Conservation (phyloP, 2,888 invertebrate genomes). For the Andrena dorsata region DNA sequence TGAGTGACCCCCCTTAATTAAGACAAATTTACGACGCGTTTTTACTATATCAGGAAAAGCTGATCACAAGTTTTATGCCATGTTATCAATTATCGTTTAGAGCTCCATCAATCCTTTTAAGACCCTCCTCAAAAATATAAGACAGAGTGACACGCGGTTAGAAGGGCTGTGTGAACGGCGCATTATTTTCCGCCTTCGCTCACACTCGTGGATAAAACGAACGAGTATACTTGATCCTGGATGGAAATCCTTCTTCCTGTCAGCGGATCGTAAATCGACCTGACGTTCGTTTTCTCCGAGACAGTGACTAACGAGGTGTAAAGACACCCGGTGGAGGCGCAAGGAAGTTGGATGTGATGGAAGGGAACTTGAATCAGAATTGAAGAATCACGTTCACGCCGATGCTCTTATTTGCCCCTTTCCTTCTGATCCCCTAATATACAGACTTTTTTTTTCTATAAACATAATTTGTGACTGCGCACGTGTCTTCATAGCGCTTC, state of each 20-base stretch:
- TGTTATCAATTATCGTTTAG: conserved; percentile 30
- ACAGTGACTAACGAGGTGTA: conserved; percentile 71
- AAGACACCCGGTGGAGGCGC: conserved; percentile 53
- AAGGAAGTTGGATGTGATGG: conserved; percentile 39
- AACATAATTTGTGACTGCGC: background rate
- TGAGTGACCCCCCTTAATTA: too few species aligned
- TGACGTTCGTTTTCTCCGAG: conserved; percentile 64
- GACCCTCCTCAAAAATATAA: conserved; percentile 13
- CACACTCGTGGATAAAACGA: conserved; percentile 52
- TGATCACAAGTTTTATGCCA: background rate
- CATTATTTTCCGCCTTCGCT: conserved; percentile 53
- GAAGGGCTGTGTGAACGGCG: conserved; percentile 31
- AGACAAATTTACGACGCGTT: background rate
- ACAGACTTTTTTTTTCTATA: background rate
- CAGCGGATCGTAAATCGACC: conserved; percentile 71
- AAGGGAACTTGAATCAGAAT: conserved; percentile 44
- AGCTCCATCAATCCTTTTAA: conserved; percentile 38
- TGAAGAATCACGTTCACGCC: conserved; percentile 28
- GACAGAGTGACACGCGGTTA: conserved; percentile 39
- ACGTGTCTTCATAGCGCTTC: too few species aligned
- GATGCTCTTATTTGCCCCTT: conserved; percentile 28
- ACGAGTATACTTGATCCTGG: conserved; percentile 55
- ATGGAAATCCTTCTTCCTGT: conserved; percentile 72
- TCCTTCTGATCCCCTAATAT: background rate
- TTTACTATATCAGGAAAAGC: background rate